Conservation (phyloP, 2,888 invertebrate species). For the Megaustenia siamemsis region DNA sequence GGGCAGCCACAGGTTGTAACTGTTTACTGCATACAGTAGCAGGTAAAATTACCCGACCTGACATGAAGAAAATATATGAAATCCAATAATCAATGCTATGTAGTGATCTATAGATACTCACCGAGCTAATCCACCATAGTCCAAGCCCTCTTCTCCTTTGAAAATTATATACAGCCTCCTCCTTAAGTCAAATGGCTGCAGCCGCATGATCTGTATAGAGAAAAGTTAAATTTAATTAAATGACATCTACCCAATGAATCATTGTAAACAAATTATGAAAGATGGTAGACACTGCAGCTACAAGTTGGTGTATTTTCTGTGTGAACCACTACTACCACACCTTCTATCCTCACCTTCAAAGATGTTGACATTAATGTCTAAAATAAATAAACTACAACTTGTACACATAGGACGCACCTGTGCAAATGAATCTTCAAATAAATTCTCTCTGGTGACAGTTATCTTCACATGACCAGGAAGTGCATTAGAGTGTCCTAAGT, state of each 20-base stretch:
- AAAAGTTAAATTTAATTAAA: not conserved
- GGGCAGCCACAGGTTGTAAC: no score
- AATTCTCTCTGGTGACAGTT: conserved; percentile 94
- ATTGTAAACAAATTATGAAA: no score
- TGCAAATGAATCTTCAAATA: conserved; percentile 99
- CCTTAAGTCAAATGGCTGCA: conserved; percentile 96
- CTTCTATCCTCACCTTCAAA: no score
- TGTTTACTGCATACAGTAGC: no score
- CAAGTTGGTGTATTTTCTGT: no score
- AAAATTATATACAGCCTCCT: conserved; percentile 98
- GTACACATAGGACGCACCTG: conserved; percentile 82
- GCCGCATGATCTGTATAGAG: conserved; percentile 88
- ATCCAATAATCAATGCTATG: no score
- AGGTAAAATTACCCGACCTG: no score
- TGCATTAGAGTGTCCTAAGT: conserved; percentile 91
- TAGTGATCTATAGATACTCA: no score
- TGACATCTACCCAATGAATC: no score
- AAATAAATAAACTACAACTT: not conserved
- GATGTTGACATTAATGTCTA: not conserved
- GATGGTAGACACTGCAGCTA: no score
- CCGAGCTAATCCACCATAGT: conserved; percentile 98
- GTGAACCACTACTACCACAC: no score
- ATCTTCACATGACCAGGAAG: conserved; percentile 87
- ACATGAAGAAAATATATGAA: no score
- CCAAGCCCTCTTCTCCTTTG: conserved; percentile 98